Percentiles rank a stretch among this genome's conserved stretches.
Evolutionary conservation across 2,888 invertebrate species (phyloP).

Genomic region (Synergus japonicus): DNA sequence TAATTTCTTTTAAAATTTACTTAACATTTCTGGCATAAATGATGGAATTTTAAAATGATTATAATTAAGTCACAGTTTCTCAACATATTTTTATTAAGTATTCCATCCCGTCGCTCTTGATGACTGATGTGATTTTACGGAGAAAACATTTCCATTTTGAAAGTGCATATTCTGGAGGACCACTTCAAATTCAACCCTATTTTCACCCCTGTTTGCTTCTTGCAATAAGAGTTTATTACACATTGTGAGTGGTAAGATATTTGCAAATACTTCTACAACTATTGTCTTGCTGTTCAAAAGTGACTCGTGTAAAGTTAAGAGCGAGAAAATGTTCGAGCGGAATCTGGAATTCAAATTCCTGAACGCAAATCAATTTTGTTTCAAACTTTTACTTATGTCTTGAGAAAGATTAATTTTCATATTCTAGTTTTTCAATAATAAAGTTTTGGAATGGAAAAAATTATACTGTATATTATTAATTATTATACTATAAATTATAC

Average conservation of each 20-base stretch:
- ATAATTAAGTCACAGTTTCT: not conserved
- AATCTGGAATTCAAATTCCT: slow-evolving; percentile 5
- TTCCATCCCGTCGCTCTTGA: not conserved
- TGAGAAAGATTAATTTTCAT: not conserved
- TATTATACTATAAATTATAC: too few relatives aligned
- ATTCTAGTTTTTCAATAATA: not conserved
- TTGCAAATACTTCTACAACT: slow-evolving; percentile 32
- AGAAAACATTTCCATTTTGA: slow-evolving; percentile 18
- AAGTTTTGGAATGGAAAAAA: too few relatives aligned
- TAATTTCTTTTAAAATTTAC: not conserved
- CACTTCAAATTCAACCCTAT: slow-evolving; percentile 17
- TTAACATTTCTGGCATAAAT: not conserved
- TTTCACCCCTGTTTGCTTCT: slow-evolving; percentile 24
- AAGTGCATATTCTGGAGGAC: slow-evolving; percentile 26
- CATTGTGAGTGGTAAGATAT: slow-evolving; percentile 38
- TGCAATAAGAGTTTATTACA: slow-evolving; percentile 33
- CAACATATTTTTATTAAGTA: not conserved
- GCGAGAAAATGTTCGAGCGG: not conserved
- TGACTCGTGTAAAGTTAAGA: not conserved
- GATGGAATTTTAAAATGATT: not conserved
- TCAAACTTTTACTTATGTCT: not conserved
- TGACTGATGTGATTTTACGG: slow-evolving; percentile 12
- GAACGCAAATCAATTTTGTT: not conserved
- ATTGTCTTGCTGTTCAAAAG: slow-evolving; percentile 10
- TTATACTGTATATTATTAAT: too few relatives aligned